Evolutionary conservation across 2,113 vertebrate species (phyloP), one percentile per base, ranked within the genome.

Genomic region (Percopsis transmontana): DNA sequence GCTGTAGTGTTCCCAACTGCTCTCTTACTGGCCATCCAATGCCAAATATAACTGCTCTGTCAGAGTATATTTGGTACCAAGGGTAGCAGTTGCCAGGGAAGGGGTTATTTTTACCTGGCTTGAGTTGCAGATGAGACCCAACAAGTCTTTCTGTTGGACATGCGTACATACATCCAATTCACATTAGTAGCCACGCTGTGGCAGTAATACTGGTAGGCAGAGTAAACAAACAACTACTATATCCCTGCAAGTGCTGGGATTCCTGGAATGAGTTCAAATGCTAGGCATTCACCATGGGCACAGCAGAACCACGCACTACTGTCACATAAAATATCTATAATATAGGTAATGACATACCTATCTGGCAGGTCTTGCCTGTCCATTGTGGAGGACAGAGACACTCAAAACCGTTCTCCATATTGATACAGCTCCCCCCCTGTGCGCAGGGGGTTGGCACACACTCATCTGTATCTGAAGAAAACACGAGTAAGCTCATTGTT

Each of bases 301-400:
- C 44, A 58, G 62, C 12, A 62, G n/a, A n/a, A n/a, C n/a, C 51
- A 13, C 8, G 27, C 58, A 5, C 21, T 62, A 9, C 51, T 2
- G 15, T 3, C 66, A 18, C 52, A 18, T 42, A 61, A 53, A 55
- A 21, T 3, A 45, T 53, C 58, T n/a, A n/a, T n/a, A n/a, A n/a
- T n/a, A n/a, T n/a, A n/a, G n/a, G n/a, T n/a, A n/a, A n/a, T n/a
- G n/a, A n/a, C 90, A 86, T 88, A 99, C 97, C 96, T 78, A 97
- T 94, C 80, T 95, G 94, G 89, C 97, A 99, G 10, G 95, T 98
- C 81, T 92, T 93, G 64, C 97, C 96, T 39, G 91, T 94, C 96
- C 96, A 99, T 85, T 96, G 95, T 0, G 92, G 91, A 2, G 93
- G 93, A 72, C 97, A 99, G 81, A 98, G 84, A 64, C 97, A 98